These are phyloP conservation scores for Dendrophyllia cribrosa DNA, from an alignment of 64 coral and sea anemone species.

Conservation along the genomic window DNA sequence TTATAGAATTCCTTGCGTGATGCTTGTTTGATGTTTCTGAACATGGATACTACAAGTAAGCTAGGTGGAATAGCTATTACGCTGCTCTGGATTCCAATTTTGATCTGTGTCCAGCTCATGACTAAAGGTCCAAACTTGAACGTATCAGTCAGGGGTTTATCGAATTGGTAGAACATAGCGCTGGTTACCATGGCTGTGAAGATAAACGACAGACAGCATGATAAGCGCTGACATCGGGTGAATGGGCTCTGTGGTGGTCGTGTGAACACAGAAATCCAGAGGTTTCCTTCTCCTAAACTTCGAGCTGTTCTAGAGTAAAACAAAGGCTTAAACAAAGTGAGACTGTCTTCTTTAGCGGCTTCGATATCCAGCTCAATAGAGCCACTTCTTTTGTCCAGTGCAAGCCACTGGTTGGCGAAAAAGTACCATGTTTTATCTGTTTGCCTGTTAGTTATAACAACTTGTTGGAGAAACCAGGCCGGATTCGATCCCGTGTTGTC, in stretches of 20 bases:
- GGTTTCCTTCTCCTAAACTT: conserved; percentile 49
- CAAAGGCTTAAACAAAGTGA: conserved; percentile 32
- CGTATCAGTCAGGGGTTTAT: too few relatives aligned
- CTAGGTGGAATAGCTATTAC: conserved; percentile 57
- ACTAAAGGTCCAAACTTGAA: too few relatives aligned
- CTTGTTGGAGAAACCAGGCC: not conserved
- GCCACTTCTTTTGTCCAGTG: conserved; percentile 51
- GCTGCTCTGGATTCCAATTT: too few relatives aligned
- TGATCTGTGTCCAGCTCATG: too few relatives aligned
- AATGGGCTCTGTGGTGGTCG: too few relatives aligned
- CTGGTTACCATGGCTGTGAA: conserved; percentile 64
- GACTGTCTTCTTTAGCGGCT: conserved; percentile 26
- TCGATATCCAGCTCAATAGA: conserved; percentile 35
- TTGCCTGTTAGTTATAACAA: conserved; percentile 44
- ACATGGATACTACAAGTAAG: conserved; percentile 46
- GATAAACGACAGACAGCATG: conserved; percentile 41
- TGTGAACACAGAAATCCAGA: conserved; percentile 23
- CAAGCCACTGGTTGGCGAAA: conserved; percentile 58
- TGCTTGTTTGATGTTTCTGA: conserved; percentile 38
- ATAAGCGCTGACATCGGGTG: not conserved
- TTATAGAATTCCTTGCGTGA: not conserved
- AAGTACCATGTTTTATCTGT: conserved; percentile 43
- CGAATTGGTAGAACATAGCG: conserved; percentile 10
- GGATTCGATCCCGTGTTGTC: conserved; percentile 54
- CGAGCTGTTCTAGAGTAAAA: conserved; percentile 39